These are phyloP conservation scores for Erythrocebus patas DNA, from an alignment of 2,113 vertebrate species.

Conservation along the genomic window DNA sequence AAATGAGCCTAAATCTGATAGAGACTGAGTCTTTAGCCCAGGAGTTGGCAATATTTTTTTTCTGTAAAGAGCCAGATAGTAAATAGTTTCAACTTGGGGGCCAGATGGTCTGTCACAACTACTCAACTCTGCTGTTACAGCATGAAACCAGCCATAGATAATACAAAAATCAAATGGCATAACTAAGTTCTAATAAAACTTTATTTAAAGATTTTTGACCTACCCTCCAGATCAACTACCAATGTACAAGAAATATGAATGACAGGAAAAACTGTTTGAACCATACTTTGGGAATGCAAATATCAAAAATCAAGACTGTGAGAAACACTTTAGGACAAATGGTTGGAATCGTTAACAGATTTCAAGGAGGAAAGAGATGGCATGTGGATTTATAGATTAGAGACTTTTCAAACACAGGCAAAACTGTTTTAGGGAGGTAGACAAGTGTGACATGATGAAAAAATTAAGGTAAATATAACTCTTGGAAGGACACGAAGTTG, in stretches of 20 bases:
- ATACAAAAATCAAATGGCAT: neutral
- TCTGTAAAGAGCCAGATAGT: neutral
- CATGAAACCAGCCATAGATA: neutral
- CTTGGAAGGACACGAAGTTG: neutral
- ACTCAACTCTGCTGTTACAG: neutral
- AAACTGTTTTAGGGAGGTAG: neutral
- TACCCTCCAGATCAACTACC: neutral
- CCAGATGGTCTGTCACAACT: constrained; percentile 8
- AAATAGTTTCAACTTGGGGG: neutral
- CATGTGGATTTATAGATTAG: neutral
- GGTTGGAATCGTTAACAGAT: neutral
- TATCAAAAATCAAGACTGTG: neutral
- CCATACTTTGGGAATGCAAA: neutral
- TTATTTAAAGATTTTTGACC: neutral
- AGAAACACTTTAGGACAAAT: neutral
- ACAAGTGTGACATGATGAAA: neutral
- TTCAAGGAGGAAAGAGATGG: neutral
- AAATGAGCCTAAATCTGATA: neutral
- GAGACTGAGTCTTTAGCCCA: neutral
- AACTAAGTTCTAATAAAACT: neutral
- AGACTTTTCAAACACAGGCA: neutral
- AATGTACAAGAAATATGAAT: neutral
- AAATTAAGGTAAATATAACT: neutral
- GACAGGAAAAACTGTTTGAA: neutral
- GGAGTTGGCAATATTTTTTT: neutral